Base-by-base conservation (phyloP, 1,140 invertebrate species). In the Anoplophora glabripennis region DNA sequence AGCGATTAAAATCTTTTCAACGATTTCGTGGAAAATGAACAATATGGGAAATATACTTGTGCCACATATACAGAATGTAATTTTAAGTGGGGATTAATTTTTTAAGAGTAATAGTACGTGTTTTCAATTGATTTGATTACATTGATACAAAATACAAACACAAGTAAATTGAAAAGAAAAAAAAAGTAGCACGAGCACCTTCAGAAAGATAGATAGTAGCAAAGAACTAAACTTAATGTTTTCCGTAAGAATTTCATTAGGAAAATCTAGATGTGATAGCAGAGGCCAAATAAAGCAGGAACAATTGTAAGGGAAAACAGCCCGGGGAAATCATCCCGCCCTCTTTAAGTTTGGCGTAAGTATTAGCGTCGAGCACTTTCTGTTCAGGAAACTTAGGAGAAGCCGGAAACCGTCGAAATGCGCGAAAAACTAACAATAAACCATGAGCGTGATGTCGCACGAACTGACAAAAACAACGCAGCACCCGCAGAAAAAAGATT, bases 351-450 rank as follows among this genome's bases (percentile, higher is more conserved):
- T 53, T 53, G 52, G 21, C 52, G 36, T 44, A 53, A 53, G 52
- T 53, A 53, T 53, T 53, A 53, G 52, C 52, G 52, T 14, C 38
- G 54, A 47, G 54, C 48, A 59, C 51, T 59, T 53, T 51, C 35
- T 28, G 42, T 36, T 41, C 49, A 45, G 57, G 57, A 59, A 59
- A 47, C 47, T 37, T 21, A 53, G 38, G 49, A 53, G 53, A 53
- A 59, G 45, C 57, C 57, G 57, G 57, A 59, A 59, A 53, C 57
- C 12, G 57, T 45, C 49, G 57, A 59, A 59, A 59, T 52, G 48
- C 57, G 49, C 42, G 57, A 53, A 59, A 59, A 59, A 59, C 57
- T 53, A 59, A 59, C 57, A 59, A 59, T 59, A 59, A 59, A 53
- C 57, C 51, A 53, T 51, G 47, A 59, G 57, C 51, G 42, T 53